Evolutionary conservation across 2,888 invertebrate genomes (phyloP), one percentile per base, ranked within the genome.

Genomic region (Seira musarum): DNA sequence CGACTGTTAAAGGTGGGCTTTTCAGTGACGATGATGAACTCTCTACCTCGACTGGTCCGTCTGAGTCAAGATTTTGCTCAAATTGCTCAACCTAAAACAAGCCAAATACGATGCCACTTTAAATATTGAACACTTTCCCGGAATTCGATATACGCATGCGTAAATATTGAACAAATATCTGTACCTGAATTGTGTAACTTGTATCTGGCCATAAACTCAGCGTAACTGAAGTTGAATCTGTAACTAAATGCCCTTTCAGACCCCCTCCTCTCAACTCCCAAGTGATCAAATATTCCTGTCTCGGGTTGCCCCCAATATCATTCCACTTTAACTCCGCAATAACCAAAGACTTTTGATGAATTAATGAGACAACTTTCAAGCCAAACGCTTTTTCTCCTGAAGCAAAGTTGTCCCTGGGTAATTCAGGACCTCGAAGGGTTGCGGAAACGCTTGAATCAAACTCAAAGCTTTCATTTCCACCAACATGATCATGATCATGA

Each of bases 261-360:
- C 94, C 94, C 86, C 94, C 94, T 79, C 94, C 94, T 87, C 93
- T 93, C 74, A 94, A 93, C 91, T 95, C 94, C 94, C 94, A 95
- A 82, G 94, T 94, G 71, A 95, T 94, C 87, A 94, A 90, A 89
- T 94, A 94, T 80, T 94, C 83, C 69, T 83, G 82, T 49, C 65
- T 81, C 21, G 80, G 73, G 60, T 72, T 71, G 53, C 60, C 60
- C 49, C 80, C 78, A 46, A 82, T 76, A 57, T 60, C 72, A 87
- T 93, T 93, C 93, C 93, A 93, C 66, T 93, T 92, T 85, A 93
- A 93, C 89, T 93, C 93, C 61, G 93, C 93, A 85, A 93, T 93
- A 78, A 89, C 89, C 49, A 77, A 89, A 85, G 93, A 93, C 89
- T 93, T 93, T 88, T 93, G 93, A 88, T 93, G 93, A 84, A 93